These are phyloP conservation scores for Alcis repandata DNA, from an alignment of 2,888 invertebrate genomes.

Conservation along the genomic window DNA sequence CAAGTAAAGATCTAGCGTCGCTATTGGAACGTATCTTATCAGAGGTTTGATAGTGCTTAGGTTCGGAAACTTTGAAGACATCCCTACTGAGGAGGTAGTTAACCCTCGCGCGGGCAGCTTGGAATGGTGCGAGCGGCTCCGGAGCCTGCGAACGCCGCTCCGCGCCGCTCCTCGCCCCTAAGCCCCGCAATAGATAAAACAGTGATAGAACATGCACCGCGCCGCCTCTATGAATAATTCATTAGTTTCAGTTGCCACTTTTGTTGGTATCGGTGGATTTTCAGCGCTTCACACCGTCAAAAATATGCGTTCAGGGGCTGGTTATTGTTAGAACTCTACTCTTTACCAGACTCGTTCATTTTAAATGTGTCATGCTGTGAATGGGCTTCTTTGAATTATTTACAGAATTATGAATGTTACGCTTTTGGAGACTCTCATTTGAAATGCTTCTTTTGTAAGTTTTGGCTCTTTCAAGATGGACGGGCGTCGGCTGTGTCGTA, in stretches of 20 bases:
- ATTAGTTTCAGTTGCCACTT: conserved; percentile 87
- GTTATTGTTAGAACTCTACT: conserved; percentile 77
- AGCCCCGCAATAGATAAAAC: conserved; percentile 87
- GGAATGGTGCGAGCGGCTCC: conserved; percentile 54
- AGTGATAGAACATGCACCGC: conserved; percentile 88
- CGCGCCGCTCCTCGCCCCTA: conserved; percentile 66
- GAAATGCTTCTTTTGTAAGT: conserved; percentile 23
- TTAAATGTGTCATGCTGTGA: conserved; percentile 61
- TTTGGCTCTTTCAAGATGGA: conserved; percentile 15
- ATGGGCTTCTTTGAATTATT: conserved; percentile 60
- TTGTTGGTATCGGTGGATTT: conserved; percentile 86
- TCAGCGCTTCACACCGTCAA: conserved; percentile 83
- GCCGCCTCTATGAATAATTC: conserved; percentile 86
- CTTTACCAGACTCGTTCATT: conserved; percentile 70
- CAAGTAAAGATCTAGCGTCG: conserved; percentile 11
- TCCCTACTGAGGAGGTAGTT: conserved; percentile 67
- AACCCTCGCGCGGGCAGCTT: conserved; percentile 72
- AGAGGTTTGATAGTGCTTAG: conserved; percentile 4
- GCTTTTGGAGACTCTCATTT: conserved; percentile 36
- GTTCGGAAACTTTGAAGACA: conserved; percentile 12
- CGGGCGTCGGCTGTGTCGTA: background rate
- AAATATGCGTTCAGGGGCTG: conserved; percentile 81
- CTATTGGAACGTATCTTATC: conserved; percentile 16
- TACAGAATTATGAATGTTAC: conserved; percentile 53
- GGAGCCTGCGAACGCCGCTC: conserved; percentile 49